Evolutionary conservation across 2,797 vertebrate genomes (phyloP).

Genomic region (Botia almorhae): DNA sequence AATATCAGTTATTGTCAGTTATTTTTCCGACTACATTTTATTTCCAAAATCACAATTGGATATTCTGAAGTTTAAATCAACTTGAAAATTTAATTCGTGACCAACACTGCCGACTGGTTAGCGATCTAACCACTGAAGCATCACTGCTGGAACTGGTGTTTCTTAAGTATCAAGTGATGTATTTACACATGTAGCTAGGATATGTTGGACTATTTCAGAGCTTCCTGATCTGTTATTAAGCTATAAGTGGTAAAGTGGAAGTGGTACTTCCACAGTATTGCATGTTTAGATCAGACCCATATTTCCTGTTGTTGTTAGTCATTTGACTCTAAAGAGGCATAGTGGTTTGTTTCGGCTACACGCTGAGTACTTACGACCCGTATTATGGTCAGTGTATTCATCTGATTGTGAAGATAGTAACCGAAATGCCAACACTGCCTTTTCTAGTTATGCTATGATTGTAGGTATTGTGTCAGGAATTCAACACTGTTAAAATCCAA

Average conservation of each 20-base stretch:
- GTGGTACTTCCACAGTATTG: not conserved
- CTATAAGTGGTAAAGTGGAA: not conserved
- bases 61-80: not conserved
- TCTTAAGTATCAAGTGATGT: conserved; percentile 8
- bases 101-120: not conserved
- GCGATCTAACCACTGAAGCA: not conserved
- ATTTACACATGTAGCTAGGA: not conserved
- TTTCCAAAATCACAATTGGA: not conserved
- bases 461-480: conserved; percentile 2
- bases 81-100: not conserved
- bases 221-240: not conserved
- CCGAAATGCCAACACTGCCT: too few species aligned
- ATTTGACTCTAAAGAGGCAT: not conserved
- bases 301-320: not conserved
- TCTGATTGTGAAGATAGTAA: not conserved
- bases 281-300: not conserved
- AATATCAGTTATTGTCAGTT: not conserved
- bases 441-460: not conserved
- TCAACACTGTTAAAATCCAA: not conserved
- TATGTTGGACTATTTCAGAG: not conserved
- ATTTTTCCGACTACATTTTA: not conserved
- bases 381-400: not conserved
- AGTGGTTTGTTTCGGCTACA: not conserved
- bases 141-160: not conserved
- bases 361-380: not conserved